phyloP scores from a whole-genome alignment of 2,888 invertebrate genomes.

The Hybos culiciformis region DNA sequence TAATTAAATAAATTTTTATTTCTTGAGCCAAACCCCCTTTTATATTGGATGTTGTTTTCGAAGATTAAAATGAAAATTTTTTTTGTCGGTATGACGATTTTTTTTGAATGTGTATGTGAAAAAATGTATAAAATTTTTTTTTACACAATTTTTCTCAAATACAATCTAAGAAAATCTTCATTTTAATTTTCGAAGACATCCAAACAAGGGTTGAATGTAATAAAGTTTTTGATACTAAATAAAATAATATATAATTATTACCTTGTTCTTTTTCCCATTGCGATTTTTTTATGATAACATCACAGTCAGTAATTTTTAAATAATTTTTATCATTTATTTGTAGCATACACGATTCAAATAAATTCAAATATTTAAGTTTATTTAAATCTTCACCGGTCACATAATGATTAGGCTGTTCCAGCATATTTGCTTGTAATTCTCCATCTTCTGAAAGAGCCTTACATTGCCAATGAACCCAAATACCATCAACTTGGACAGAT shows the following conservation, averaged over 20 bases:
- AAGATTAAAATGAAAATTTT: too few relatives aligned
- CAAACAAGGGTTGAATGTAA: too few relatives aligned
- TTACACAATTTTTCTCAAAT: too few relatives aligned
- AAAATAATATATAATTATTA: slow-evolving; percentile 21
- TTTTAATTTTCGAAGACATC: neutral
- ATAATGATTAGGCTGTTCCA: slow-evolving; percentile 54
- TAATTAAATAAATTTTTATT: too few relatives aligned
- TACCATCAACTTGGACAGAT: slow-evolving; percentile 62
- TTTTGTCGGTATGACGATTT: too few relatives aligned
- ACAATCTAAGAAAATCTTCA: neutral
- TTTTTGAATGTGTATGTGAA: too few relatives aligned
- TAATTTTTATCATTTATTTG: slow-evolving; percentile 83
- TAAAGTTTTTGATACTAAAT: too few relatives aligned
- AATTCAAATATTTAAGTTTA: slow-evolving; percentile 68
- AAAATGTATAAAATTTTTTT: too few relatives aligned
- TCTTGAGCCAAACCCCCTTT: too few relatives aligned
- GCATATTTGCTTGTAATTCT: slow-evolving; percentile 36
- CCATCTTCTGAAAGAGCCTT: slow-evolving; percentile 46
- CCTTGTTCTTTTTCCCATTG: slow-evolving; percentile 62
- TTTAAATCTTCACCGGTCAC: slow-evolving; percentile 64
- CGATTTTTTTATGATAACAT: slow-evolving; percentile 59
- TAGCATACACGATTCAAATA: slow-evolving; percentile 74
- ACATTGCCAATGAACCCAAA: slow-evolving; percentile 82
- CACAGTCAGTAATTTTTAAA: slow-evolving; percentile 61
- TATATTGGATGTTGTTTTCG: too few relatives aligned